Evolutionary conservation across 2,797 vertebrate genomes (phyloP).

Genomic region (Notolepis coatsorum): DNA sequence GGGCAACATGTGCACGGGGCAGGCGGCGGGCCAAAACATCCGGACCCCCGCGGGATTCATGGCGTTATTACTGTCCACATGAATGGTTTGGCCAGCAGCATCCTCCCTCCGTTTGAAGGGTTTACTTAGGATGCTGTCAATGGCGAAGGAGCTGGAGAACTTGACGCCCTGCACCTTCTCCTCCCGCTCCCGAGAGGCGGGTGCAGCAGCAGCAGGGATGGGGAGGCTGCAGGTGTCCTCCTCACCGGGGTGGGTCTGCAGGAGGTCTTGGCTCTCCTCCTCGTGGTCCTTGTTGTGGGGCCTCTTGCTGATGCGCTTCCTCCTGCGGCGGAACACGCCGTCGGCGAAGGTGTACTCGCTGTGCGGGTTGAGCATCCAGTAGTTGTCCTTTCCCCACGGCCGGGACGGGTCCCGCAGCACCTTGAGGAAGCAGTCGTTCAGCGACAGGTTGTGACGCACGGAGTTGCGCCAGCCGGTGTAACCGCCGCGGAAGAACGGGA

Average conservation of each 20-base stretch:
- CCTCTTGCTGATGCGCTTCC: slow-evolving; percentile 91
- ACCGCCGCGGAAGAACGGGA: slow-evolving; percentile 94
- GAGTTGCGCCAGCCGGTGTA: slow-evolving; percentile 99
- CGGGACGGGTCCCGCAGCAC: slow-evolving; percentile 94
- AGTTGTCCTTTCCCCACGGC: slow-evolving; percentile 99
- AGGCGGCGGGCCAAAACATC: slow-evolving; percentile 76
- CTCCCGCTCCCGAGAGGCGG: slow-evolving; percentile 55
- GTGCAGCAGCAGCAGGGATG: slow-evolving; percentile 18
- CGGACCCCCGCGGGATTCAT: slow-evolving; percentile 30
- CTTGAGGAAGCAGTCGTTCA: slow-evolving; percentile 95
- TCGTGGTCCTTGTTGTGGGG: slow-evolving; percentile 64
- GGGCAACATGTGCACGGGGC: slow-evolving; percentile 65
- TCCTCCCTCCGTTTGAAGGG: slow-evolving; percentile 81
- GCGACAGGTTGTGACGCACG: slow-evolving; percentile 93
- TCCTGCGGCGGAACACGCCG: slow-evolving; percentile 95
- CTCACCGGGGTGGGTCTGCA: slow-evolving; percentile 19
- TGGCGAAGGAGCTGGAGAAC: slow-evolving; percentile 95
- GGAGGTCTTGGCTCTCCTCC: slow-evolving; percentile 58
- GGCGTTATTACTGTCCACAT: too few species aligned
- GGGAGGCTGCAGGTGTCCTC: slow-evolving; percentile 59
- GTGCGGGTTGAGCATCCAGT: slow-evolving; percentile 98
- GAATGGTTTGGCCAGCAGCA: too few species aligned
- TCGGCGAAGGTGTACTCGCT: slow-evolving; percentile 98
- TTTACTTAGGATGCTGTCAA: slow-evolving; percentile 95
- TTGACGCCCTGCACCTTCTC: slow-evolving; percentile 77